These are phyloP conservation scores for Caenorhabditis afra DNA, from an alignment of 2,888 invertebrate species.

Conservation along the genomic window DNA sequence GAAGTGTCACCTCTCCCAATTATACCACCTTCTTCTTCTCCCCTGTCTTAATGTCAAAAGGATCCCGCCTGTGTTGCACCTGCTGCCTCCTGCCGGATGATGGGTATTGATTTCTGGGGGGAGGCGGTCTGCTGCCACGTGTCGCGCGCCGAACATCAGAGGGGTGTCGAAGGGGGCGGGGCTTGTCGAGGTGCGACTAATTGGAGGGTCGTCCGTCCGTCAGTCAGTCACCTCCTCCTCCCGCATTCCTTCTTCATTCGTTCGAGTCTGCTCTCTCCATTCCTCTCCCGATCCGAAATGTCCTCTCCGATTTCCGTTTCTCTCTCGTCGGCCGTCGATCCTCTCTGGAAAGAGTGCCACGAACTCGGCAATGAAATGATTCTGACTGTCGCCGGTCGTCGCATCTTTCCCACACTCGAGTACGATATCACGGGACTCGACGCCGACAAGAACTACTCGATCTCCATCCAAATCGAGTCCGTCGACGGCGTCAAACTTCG, in stretches of 20 bases:
- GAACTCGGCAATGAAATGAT: slow-evolving; percentile 17
- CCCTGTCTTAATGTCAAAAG: neutral
- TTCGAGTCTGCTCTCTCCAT: neutral
- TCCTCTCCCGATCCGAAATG: slow-evolving; percentile 1
- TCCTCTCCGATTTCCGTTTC: slow-evolving; percentile 7
- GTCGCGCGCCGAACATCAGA: too few relatives aligned
- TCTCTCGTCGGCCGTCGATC: neutral
- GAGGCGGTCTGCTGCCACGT: too few relatives aligned
- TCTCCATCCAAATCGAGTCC: slow-evolving; percentile 5
- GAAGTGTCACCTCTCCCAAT: neutral
- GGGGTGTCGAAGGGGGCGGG: neutral
- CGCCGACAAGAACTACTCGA: neutral
- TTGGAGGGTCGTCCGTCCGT: neutral
- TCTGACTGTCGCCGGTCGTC: slow-evolving; percentile 11
- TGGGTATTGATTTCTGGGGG: neutral
- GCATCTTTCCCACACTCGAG: slow-evolving; percentile 25
- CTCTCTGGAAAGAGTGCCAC: slow-evolving; percentile 12
- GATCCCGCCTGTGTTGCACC: neutral
- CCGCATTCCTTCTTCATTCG: neutral
- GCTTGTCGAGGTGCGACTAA: neutral
- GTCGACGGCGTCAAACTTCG: slow-evolving; percentile 8
- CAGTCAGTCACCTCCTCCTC: neutral
- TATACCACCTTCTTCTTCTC: neutral
- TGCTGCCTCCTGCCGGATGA: slow-evolving; percentile 1
- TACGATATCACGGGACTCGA: slow-evolving; percentile 13